Base-by-base conservation (phyloP, 2,113 vertebrate species). In the Piaya cayana region DNA sequence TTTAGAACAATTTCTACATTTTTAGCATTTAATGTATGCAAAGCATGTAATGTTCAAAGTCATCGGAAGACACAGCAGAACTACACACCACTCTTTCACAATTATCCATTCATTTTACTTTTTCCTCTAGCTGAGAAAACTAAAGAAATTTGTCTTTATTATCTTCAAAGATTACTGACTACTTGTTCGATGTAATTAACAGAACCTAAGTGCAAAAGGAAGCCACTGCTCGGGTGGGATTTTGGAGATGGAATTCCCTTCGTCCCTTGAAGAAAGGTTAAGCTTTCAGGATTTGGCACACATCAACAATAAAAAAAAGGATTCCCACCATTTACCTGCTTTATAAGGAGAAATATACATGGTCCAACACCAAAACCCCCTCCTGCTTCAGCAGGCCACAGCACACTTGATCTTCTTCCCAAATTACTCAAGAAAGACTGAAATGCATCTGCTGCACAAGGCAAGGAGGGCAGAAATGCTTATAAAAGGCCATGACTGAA, bases 1-100 rank as follows among this genome's bases (percentile, higher is more conserved):
- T 96, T 88, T 43, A 77, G 42, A 91, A 93, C 45, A 87, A 67
- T 88, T 87, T 52, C 81, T 89, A 77, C 49, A 67, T 81, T 92
- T 93, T 91, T 69, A 39, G 50, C n/a, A 23, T 93, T 86, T 45
- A 50, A 76, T 23, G 36, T 32, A 39, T 16, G 11, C 18, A 25
- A 82, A 82, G 29, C 37, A 55, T 4, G 11, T 20, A 65, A 65
- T 0, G 5, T 2, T 92, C 30, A 85, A 80, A 77, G 22, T 21
- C 75, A 82, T 55, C 34, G 64, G 53, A 70, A 82, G 78, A 43
- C 52, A 89, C 9, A 52, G 58, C 1, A 77, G 52, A 76, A 69
- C 64, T 37, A 74, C 72, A 58, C 13, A 74, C 56, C 76, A 42
- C 15, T 34, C 62, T 52, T 34, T 60, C 71, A 79, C 26, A 82